Evolutionary conservation across 2,113 vertebrate species (phyloP).

Genomic region (Prionailurus bengalensis): DNA sequence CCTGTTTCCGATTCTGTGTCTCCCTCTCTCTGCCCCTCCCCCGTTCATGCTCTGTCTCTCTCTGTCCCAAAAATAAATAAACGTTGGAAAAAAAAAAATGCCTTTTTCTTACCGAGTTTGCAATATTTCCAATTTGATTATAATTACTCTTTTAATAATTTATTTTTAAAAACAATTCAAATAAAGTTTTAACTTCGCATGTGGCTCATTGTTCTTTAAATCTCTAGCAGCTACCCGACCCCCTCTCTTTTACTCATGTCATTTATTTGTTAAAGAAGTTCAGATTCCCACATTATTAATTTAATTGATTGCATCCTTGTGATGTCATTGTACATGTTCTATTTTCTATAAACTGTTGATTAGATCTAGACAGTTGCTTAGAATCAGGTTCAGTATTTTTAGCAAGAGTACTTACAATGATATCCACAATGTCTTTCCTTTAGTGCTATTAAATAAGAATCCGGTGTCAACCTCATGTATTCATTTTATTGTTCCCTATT

Average conservation of each 20-base stretch:
- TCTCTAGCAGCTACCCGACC: background rate
- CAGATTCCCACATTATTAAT: background rate
- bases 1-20: too few relatives aligned
- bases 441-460: background rate
- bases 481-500: background rate
- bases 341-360: background rate
- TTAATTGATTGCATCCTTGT: background rate
- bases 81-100: background rate
- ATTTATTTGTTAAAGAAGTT: background rate
- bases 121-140: background rate
- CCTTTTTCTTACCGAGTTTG: conserved; percentile 20
- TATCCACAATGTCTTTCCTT: background rate
- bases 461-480: background rate
- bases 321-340: background rate
- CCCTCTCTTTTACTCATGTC: background rate
- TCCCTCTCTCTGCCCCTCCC: too few relatives aligned
- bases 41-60: too few relatives aligned
- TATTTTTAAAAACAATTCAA: background rate
- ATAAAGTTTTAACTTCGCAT: background rate
- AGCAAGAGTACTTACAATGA: background rate
- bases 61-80: too few relatives aligned
- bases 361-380: background rate
- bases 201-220: background rate
- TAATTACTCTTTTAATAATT: background rate
- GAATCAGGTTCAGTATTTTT: background rate